These are phyloP conservation scores for Rhinoderma darwinii DNA, from an alignment of 2,113 vertebrate genomes.

Conservation along the genomic window DNA sequence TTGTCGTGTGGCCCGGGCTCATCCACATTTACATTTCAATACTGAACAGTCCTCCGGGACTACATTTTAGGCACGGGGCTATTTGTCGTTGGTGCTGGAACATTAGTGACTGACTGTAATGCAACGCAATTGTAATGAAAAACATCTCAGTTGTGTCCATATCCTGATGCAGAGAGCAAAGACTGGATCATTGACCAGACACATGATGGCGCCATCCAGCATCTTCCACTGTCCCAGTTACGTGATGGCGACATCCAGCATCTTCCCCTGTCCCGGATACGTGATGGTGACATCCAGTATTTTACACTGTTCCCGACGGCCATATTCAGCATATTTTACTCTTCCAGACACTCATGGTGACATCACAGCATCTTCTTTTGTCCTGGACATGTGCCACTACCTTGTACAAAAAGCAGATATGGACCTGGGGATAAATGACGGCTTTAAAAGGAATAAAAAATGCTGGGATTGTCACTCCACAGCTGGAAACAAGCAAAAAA, in stretches of 20 bases:
- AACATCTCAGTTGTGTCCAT: too few species aligned
- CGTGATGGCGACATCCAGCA: not conserved
- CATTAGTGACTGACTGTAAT: too few species aligned
- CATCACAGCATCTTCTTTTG: not conserved
- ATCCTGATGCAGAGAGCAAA: too few species aligned
- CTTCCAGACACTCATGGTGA: not conserved
- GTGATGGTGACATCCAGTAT: not conserved
- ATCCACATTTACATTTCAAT: too few species aligned
- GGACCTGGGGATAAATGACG: not conserved
- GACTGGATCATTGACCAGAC: too few species aligned
- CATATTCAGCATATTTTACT: not conserved
- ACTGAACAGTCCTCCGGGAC: too few species aligned
- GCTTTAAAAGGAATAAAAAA: not conserved
- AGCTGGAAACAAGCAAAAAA: not conserved
- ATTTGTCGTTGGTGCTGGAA: too few species aligned
- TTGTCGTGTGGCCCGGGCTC: too few species aligned
- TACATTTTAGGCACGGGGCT: too few species aligned
- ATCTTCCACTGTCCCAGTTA: not conserved
- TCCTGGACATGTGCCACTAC: not conserved
- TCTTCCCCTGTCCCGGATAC: not conserved
- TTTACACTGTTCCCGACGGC: not conserved
- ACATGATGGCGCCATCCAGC: not conserved
- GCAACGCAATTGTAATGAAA: too few species aligned
- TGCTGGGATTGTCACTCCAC: not conserved
- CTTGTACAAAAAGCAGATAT: too few species aligned